phyloP scores from a whole-genome alignment of 2,113 vertebrate genomes.

The Phycodurus eques region DNA sequence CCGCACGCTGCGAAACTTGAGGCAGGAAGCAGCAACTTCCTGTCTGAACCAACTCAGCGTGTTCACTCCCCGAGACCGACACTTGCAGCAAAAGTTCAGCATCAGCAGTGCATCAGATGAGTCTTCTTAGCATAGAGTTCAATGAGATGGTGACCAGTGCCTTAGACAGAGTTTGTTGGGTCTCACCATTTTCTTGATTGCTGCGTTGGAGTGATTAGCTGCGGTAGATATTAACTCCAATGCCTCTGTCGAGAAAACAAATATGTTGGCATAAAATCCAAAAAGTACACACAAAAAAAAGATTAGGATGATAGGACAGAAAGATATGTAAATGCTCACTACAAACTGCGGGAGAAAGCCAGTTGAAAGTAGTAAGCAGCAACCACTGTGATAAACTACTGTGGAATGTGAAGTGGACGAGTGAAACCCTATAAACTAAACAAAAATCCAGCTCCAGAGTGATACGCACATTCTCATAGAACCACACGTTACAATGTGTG shows the following conservation, averaged over 20 bases:
- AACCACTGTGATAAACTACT: conserved; percentile 29
- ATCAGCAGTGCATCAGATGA: conserved; percentile 17
- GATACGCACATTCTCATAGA: neutral
- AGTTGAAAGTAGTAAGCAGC: conserved; percentile 10
- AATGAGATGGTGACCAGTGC: conserved; percentile 1
- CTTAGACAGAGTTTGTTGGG: neutral
- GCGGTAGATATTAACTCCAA: conserved; percentile 96
- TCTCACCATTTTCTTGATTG: conserved; percentile 94
- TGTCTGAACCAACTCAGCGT: conserved; percentile 51
- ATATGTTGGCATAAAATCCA: neutral
- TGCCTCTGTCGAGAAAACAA: conserved; percentile 78
- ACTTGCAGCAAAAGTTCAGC: conserved; percentile 22
- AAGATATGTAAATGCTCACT: neutral
- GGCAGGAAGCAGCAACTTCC: conserved; percentile 71
- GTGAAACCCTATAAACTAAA: conserved; percentile 14
- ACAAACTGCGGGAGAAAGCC: conserved; percentile 3
- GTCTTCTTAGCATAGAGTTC: neutral
- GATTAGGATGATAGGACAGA: neutral
- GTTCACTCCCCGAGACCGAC: conserved; percentile 22
- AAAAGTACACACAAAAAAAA: neutral
- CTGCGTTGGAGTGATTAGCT: conserved; percentile 94
- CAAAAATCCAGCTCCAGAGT: neutral
- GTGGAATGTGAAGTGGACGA: conserved; percentile 14
- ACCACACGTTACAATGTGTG: neutral
- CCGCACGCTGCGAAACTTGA: conserved; percentile 44